Evolutionary conservation across 1,140 invertebrate genomes (phyloP).

Genomic region (Melanaphis sacchari): DNA sequence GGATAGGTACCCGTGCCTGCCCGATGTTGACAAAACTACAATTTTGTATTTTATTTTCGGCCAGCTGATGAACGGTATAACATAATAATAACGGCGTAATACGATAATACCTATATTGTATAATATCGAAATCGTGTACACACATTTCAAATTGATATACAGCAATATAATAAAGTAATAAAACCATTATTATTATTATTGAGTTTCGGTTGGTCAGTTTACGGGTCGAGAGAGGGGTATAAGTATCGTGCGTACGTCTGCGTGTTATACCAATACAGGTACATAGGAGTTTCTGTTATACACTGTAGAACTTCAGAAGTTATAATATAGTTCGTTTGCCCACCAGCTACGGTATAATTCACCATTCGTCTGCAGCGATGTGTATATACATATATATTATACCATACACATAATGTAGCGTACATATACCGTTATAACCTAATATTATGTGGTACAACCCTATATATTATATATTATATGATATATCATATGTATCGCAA

Average conservation of each 20-base stretch:
- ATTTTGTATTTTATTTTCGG: neutral
- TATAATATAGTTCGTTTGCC: neutral
- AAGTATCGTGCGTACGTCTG: neutral
- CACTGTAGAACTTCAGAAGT: neutral
- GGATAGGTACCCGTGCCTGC: no score
- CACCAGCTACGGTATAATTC: neutral
- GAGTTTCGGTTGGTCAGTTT: neutral
- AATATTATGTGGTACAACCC: neutral
- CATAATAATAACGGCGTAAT: neutral
- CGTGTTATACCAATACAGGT: neutral
- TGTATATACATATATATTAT: neutral
- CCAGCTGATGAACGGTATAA: neutral
- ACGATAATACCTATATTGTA: neutral
- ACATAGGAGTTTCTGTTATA: neutral
- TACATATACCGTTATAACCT: neutral
- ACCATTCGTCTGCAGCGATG: neutral
- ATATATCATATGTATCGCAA: neutral
- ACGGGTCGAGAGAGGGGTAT: neutral
- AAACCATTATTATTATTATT: neutral
- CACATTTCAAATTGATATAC: neutral
- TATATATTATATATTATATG: neutral
- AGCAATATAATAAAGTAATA: conserved; percentile 8
- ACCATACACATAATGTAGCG: neutral
- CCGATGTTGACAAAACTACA: neutral
- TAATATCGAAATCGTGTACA: neutral